These are phyloP conservation scores for Electrona antarctica DNA, from an alignment of 2,113 vertebrate genomes.

Conservation along the genomic window DNA sequence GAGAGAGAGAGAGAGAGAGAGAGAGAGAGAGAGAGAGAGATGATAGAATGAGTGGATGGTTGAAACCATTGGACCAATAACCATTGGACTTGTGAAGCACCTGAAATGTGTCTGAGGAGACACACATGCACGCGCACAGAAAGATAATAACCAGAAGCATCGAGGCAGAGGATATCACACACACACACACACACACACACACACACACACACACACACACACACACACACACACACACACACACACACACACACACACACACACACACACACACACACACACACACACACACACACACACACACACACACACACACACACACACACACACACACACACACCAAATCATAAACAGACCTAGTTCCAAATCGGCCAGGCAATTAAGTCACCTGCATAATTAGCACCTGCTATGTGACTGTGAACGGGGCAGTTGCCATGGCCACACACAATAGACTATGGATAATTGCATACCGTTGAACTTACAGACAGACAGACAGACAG, in stretches of 20 bases:
- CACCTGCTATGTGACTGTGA: slow-evolving; percentile 41
- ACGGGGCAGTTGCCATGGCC: slow-evolving; percentile 51
- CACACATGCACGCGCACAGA: too few species aligned
- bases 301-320: slow-evolving; percentile 4
- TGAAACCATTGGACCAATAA: too few species aligned
- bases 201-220: too few species aligned
- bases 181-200: slow-evolving; percentile 18
- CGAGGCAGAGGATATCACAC: too few species aligned
- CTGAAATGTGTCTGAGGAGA: too few species aligned
- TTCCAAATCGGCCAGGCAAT: slow-evolving; percentile 37
- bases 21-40: slow-evolving; percentile 22
- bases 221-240: too few species aligned
- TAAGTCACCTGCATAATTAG: slow-evolving; percentile 67
- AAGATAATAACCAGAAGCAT: too few species aligned
- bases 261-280: too few species aligned
- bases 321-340: neutral
- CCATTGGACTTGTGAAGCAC: too few species aligned
- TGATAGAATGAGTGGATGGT: too few species aligned
- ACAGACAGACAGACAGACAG: slow-evolving; percentile 53
- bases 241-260: too few species aligned
- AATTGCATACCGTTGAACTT: slow-evolving; percentile 59
- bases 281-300: slow-evolving; percentile 23
- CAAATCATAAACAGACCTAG: slow-evolving; percentile 12
- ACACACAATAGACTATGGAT: slow-evolving; percentile 34
- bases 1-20: slow-evolving; percentile 41